A percentile compares a stretch with the other conserved stretches of the same genome.
Conservation (phyloP, 2,888 invertebrate species). For the Fabriciana adippe region DNA sequence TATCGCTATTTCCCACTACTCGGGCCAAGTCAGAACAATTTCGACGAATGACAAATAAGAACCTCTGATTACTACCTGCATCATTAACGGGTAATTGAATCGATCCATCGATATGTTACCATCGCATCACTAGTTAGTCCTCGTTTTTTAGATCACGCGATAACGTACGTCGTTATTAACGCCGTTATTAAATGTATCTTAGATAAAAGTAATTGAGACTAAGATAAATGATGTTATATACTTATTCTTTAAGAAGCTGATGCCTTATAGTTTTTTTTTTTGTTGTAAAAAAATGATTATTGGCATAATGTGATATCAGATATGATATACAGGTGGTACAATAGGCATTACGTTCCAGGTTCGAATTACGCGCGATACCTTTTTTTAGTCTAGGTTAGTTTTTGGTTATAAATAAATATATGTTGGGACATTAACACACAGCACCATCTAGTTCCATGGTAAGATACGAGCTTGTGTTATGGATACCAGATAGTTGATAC, state of each 20-base stretch:
- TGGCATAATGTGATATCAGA: neutral
- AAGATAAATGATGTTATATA: neutral
- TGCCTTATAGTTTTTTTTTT: no score
- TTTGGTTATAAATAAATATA: no score
- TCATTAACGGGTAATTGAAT: constrained; percentile 71
- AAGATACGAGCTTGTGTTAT: no score
- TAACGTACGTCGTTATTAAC: constrained; percentile 25
- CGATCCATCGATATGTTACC: constrained; percentile 62
- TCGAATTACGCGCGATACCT: no score
- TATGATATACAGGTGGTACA: no score
- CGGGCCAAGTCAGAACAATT: constrained; percentile 59
- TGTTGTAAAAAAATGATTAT: neutral
- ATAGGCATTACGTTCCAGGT: no score
- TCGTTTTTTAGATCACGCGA: constrained; percentile 18
- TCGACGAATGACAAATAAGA: constrained; percentile 79
- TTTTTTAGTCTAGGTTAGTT: no score
- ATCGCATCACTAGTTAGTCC: constrained; percentile 37
- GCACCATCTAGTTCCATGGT: no score
- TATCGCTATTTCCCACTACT: constrained; percentile 38
- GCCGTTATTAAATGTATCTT: constrained; percentile 31
- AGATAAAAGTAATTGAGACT: constrained; percentile 41
- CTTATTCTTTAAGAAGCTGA: neutral
- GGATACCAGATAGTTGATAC: no score
- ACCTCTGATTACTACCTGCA: constrained; percentile 67
- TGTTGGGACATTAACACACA: no score